Percentiles rank a stretch among this genome's conserved stretches.
Evolutionary conservation across 2,797 vertebrate genomes (phyloP).

Genomic region (Clarias laeviceps): DNA sequence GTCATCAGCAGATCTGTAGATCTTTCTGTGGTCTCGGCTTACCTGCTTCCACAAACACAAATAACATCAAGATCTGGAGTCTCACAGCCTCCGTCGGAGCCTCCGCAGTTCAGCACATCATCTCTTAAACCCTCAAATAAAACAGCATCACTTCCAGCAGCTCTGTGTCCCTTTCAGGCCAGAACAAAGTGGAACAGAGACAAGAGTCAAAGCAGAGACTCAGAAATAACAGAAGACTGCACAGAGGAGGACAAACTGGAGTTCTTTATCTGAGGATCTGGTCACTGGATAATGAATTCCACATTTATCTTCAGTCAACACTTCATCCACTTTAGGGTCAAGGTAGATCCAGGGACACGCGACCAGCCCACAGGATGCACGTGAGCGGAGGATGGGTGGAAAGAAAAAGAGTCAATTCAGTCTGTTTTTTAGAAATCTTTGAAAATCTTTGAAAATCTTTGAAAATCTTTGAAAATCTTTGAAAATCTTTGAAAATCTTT

Average conservation of each 20-base stretch:
- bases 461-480: too few species aligned
- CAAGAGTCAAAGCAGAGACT: conserved; percentile 25
- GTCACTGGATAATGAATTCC: neutral
- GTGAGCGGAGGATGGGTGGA: too few species aligned
- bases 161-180: neutral
- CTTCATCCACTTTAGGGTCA: neutral
- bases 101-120: conserved; percentile 52
- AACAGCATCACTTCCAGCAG: conserved; percentile 49
- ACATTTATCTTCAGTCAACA: neutral
- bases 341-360: neutral
- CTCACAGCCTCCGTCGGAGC: conserved; percentile 68
- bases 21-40: conserved; percentile 87
- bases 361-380: too few species aligned
- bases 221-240: conserved; percentile 36
- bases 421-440: too few species aligned
- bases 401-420: too few species aligned
- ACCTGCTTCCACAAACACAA: conserved; percentile 64
- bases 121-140: conserved; percentile 51
- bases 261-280: conserved; percentile 83
- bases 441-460: too few species aligned
- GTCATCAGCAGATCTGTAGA: conserved; percentile 79
- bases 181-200: neutral
- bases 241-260: conserved; percentile 75
- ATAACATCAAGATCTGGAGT: conserved; percentile 22
- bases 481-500: too few species aligned